Conservation (phyloP, 1,140 invertebrate species). For the Metopolophium dirhodum region DNA sequence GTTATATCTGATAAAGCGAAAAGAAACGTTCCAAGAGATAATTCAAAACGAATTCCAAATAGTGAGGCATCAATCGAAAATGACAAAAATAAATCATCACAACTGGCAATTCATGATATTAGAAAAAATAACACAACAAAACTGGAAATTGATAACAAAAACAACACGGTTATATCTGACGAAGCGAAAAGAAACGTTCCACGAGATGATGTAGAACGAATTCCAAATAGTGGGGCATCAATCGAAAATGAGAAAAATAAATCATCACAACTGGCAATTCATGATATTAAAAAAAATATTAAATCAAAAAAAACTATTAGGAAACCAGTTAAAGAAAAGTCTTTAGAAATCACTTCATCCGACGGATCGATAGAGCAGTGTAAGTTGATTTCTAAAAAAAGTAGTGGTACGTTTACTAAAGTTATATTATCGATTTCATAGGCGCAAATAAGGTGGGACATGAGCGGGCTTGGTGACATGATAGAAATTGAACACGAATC, state of each 20-base stretch:
- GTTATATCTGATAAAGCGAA: background rate
- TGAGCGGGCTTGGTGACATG: too few species aligned
- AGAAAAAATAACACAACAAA: too few species aligned
- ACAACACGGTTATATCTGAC: background rate
- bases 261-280: background rate
- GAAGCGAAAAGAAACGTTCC: background rate
- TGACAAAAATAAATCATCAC: background rate
- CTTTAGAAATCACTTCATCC: too few species aligned
- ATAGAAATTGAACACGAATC: too few species aligned
- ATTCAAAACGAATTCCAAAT: background rate
- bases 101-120: background rate
- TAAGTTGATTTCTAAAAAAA: background rate
- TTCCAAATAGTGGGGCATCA: background rate
- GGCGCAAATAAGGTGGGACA: background rate
- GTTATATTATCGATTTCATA: background rate
- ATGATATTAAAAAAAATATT: too few species aligned
- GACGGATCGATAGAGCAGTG: too few species aligned
- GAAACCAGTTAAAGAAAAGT: too few species aligned
- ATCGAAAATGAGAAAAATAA: background rate
- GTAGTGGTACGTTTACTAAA: background rate
- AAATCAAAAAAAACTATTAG: too few species aligned
- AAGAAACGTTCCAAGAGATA: background rate
- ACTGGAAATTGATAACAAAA: background rate
- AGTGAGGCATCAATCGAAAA: background rate
- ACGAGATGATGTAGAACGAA: too few species aligned